Evolutionary conservation across 2,797 vertebrate genomes (phyloP).

Genomic region (Crypturellus tataupa): DNA sequence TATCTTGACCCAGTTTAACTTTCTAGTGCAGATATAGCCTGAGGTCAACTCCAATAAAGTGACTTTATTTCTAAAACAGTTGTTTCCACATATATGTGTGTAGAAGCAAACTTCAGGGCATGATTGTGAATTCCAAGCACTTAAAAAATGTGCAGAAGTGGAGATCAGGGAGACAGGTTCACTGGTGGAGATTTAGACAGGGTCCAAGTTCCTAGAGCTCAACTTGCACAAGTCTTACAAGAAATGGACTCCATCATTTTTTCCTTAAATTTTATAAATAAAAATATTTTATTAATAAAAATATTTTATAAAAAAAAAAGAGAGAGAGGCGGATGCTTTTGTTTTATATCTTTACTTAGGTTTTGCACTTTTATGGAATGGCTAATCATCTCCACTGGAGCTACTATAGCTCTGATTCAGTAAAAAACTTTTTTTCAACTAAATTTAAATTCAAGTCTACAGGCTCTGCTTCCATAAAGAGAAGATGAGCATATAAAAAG

Average conservation of each 20-base stretch:
- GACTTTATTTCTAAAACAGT: neutral
- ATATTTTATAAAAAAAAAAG: neutral
- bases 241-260: neutral
- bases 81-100: neutral
- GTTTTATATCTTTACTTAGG: neutral
- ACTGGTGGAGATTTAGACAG: neutral
- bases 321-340: rapidly evolving
- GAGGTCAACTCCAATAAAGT: neutral
- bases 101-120: neutral
- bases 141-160: neutral
- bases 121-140: neutral
- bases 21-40: neutral
- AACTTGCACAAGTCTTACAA: neutral
- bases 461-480: neutral
- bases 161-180: neutral
- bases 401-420: neutral
- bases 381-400: neutral
- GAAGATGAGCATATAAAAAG: neutral
- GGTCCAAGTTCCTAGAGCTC: neutral
- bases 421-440: neutral
- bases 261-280: neutral
- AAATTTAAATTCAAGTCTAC: neutral
- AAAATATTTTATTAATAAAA: too few relatives aligned
- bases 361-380: neutral
- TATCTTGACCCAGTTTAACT: neutral